A percentile compares a stretch with the other conserved stretches of the same genome.
These are phyloP conservation scores for Tetranychus cinnabarinus DNA, from an alignment of 1,140 invertebrate species.

Conservation along the genomic window DNA sequence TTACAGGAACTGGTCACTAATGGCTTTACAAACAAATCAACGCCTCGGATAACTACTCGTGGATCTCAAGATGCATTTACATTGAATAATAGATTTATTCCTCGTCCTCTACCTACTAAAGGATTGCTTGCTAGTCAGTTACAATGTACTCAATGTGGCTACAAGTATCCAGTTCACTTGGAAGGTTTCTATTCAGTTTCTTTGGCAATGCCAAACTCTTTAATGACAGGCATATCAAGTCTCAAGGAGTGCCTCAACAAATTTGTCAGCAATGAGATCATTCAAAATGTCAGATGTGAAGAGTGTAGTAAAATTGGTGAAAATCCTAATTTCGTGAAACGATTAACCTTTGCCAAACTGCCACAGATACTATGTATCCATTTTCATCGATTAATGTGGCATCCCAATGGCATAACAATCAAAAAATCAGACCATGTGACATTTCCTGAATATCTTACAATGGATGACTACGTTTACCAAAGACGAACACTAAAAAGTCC, in stretches of 20 bases:
- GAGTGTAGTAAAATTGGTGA: constrained; percentile 30
- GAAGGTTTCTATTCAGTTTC: constrained; percentile 74
- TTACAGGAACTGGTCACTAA: background rate
- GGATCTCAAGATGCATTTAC: constrained; percentile 1
- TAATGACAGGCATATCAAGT: constrained; percentile 24
- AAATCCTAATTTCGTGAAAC: constrained; percentile 10
- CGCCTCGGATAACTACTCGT: constrained; percentile 13
- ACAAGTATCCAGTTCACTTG: constrained; percentile 57
- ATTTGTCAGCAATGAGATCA: constrained; percentile 55
- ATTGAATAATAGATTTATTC: constrained; percentile 15
- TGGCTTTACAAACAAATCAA: constrained; percentile 11
- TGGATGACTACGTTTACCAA: constrained; percentile 39
- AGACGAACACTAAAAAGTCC: background rate
- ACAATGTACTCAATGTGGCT: constrained; percentile 48
- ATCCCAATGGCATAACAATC: constrained; percentile 37
- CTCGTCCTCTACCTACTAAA: constrained; percentile 34
- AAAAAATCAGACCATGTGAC: constrained; percentile 63
- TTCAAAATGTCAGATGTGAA: constrained; percentile 56
- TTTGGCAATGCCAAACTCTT: constrained; percentile 35
- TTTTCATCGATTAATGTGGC: constrained; percentile 60
- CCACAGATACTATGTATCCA: constrained; percentile 61
- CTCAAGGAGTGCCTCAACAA: constrained; percentile 44
- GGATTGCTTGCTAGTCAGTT: constrained; percentile 62
- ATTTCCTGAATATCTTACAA: constrained; percentile 52
- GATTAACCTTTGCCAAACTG: constrained; percentile 22